Base-by-base conservation (phyloP, 1,140 invertebrate species). In the Drosophila saltans region DNA sequence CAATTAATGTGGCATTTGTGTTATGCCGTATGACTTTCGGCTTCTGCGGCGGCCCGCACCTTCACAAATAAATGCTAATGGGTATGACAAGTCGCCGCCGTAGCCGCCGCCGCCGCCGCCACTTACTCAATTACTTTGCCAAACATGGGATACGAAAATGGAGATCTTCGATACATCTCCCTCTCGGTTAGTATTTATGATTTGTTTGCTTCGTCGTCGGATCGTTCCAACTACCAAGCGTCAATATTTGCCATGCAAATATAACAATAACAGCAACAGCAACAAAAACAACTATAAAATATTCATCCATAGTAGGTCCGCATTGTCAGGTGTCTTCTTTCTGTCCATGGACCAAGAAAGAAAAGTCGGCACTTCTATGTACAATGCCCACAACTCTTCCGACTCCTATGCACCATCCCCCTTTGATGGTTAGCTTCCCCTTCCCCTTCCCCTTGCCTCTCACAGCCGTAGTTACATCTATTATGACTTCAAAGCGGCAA, bases 1-100 rank as follows among this genome's bases (percentile, higher is more conserved):
- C 84, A 89, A 89, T 89, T 89, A 89, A 89, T 89, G 84, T 89
- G 84, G 84, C 84, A 89, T 89, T 84, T 83, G 84, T 88, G 83
- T 83, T 88, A 72, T 72, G 83, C 83, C 76, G 84, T 76, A 80
- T 80, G 80, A 88, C 68, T 89, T 88, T 83, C 84, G 84, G 84
- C 84, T 89, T 89, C 84, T 89, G 84, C 80, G 71, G 66, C 75
- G 48, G 67, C 71, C 77, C 70, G 80, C 84, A 89, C 67, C 84
- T 89, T 78, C 71, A 77, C 84, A 89, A 89, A 89, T 80, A 89
- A 88, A 89, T 89, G 84, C 84, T 89, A 89, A 89, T 89, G 84
- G 84, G 84, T 86, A 88, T 80, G 83, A 86, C 83, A 86, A 88
- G 83, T 83, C 80, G 70, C 62, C 62, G 43, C 52, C 62, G 62